Evolutionary conservation across 1,140 invertebrate genomes (phyloP), one percentile per base, ranked within the genome.

Genomic region (Lithobius niger): DNA sequence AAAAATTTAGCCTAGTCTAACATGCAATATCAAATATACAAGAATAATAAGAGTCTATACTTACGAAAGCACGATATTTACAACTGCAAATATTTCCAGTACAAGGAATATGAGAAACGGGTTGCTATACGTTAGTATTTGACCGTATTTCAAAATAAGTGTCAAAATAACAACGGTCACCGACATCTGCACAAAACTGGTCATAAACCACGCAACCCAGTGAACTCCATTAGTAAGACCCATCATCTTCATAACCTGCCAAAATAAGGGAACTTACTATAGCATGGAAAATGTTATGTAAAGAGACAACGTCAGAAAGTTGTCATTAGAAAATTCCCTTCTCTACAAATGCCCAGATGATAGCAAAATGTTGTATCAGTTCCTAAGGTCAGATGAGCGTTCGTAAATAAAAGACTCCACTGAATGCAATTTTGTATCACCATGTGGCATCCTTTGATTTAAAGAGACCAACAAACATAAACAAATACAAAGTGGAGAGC

Each of bases 181-280:
- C 25, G 71, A 61, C 70, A 75, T 75, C 54, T 73, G 67, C 6
- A 73, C 51, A 55, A 79, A 70, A 15, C 71, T 69, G 28, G 71
- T 71, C 24, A 76, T 69, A 57, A 75, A 76, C 76, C 76, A 78
- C 15, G 73, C 71, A 24, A 76, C 16, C 74, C 74, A 77, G 60
- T 78, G 75, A 3, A 77, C 69, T 2, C 65, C 69, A 58, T 76
- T 74, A 13, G 69, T 68, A 4, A 77, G 64, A 49, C 74, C 74
- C 73, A 75, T 74, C 25, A 74, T 70, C 64, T 71, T 71, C 72
- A 75, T 75, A 40, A 74, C 69, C 61, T 74, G 31, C 10, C 10
- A 36, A n/a, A 36, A 36, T 10, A 10, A 36, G 31, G 10, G n/a
- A 36, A 36, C 31, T 10, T 36, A 36, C n/a, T 36, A 36, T n/a